Percentiles rank a stretch among this genome's conserved stretches.
These are phyloP conservation scores for Coremacera marginata DNA, from an alignment of 2,888 invertebrate species.

Conservation along the genomic window DNA sequence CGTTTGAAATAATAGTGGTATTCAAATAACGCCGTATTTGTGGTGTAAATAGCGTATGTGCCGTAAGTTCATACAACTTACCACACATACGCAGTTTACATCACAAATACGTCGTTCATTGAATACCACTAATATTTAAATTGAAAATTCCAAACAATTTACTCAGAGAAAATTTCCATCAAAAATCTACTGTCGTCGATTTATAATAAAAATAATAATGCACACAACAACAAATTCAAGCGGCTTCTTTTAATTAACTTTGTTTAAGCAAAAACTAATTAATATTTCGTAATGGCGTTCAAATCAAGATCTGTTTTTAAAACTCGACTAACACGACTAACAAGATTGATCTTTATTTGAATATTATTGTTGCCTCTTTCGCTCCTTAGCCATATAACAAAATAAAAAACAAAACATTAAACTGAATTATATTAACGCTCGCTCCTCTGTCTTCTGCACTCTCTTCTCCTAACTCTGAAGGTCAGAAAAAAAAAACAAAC, in stretches of 20 bases:
- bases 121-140: too few species aligned
- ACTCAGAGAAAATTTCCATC: too few species aligned
- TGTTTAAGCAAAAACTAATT: constrained; percentile 4
- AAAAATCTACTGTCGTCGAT: too few species aligned
- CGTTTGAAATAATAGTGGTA: too few species aligned
- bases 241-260: not conserved
- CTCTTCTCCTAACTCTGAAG: constrained; percentile 50
- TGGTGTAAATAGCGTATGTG: too few species aligned
- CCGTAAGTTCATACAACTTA: too few species aligned
- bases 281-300: constrained; percentile 7
- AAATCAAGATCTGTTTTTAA: constrained; percentile 40
- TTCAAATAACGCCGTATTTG: too few species aligned
- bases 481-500: constrained; percentile 50
- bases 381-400: not conserved
- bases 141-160: too few species aligned
- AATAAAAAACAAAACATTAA: not conserved
- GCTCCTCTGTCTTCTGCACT: not conserved
- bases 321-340: constrained; percentile 62
- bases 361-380: not conserved
- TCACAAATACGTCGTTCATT: too few species aligned
- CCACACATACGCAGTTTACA: too few species aligned
- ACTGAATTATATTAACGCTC: not conserved
- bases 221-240: not conserved
- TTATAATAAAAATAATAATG: not conserved
- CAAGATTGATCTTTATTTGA: constrained; percentile 51